Evolutionary conservation across 2,888 invertebrate species (phyloP), one percentile per base, ranked within the genome.

Genomic region (Drosophila fungiperda): DNA sequence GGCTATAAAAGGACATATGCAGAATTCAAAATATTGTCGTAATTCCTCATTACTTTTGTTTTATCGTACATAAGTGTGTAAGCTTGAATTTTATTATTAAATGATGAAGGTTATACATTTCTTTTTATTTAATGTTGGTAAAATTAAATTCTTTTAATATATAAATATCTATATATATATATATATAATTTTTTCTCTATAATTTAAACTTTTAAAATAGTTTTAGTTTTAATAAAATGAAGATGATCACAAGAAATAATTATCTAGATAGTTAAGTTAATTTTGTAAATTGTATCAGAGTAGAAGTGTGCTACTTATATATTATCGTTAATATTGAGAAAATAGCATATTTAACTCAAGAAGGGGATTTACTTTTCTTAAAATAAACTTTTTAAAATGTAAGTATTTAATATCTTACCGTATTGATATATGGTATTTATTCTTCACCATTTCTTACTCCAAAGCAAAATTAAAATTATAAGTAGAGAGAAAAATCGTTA

Each of bases 401-500:
- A 7, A 20, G 20, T 45, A 45, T 20, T 20, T 20, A 45, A 45
- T 3, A 7, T 45, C 45, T 15, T 23, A 15, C 4, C 7, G 23
- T 23, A 20, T 23, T 23, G 26, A 45, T 15, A 26, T 45, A 4
- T 23, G 1, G 15, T 23, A 23, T 15, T 12, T 23, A 15, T 45
- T 15, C 11, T 53, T 9, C 20, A 9, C 15, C 12, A 53, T 20
- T 5, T 23, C 11, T 53, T 53, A 17, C 6, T 54, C 6, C 7
- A 7, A 36, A 2, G 8, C 1, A 17, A 26, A 54, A n/a, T 38
- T 55, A 12, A 68, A 58, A 52, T 50, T 9, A 38, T 42, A 72
- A 52, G 62, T 66, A 49, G 68, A 45, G 38, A 32, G 58, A 57
- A 59, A 68, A 75, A 73, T 83, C 86, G 82, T 82, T 77, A 90